These are phyloP conservation scores for Ptychoptera contaminata DNA, from an alignment of 2,888 invertebrate genomes.

Conservation along the genomic window DNA sequence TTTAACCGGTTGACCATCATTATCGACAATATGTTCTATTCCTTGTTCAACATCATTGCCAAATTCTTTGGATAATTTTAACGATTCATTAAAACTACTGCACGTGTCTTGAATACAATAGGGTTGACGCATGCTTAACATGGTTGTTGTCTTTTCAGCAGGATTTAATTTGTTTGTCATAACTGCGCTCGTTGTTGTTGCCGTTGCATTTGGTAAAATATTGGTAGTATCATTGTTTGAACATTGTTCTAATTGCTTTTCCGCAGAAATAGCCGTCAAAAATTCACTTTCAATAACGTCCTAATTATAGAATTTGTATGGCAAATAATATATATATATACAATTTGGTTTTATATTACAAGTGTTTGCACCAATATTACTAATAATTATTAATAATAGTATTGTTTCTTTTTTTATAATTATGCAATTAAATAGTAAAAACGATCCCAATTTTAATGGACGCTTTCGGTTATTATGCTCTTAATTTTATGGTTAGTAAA, in stretches of 20 bases:
- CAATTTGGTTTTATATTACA: background rate
- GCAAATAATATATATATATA: background rate
- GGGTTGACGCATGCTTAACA: too few species aligned
- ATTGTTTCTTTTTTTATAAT: background rate
- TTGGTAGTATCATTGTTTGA: too few species aligned
- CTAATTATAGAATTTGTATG: constrained; percentile 13
- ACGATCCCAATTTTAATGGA: too few species aligned
- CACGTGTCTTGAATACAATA: too few species aligned
- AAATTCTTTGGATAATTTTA: background rate
- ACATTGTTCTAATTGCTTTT: constrained; percentile 18
- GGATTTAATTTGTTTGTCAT: background rate
- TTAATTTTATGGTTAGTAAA: background rate
- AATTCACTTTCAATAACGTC: constrained; percentile 31
- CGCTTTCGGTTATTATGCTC: constrained; percentile 7
- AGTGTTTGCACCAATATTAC: too few species aligned
- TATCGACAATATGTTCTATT: constrained; percentile 7
- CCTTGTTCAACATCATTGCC: background rate
- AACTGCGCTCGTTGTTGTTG: constrained; percentile 5
- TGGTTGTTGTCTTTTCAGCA: background rate
- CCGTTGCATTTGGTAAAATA: constrained; percentile 3
- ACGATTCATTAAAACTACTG: background rate
- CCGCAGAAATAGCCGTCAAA: constrained; percentile 29
- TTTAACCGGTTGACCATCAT: constrained; percentile 21
- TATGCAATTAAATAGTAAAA: constrained; percentile 5
- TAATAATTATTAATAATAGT: background rate